A percentile compares a stretch with the other conserved stretches of the same genome.
These are phyloP conservation scores for Sericinus montela DNA, from an alignment of 2,888 invertebrate genomes.

Conservation along the genomic window DNA sequence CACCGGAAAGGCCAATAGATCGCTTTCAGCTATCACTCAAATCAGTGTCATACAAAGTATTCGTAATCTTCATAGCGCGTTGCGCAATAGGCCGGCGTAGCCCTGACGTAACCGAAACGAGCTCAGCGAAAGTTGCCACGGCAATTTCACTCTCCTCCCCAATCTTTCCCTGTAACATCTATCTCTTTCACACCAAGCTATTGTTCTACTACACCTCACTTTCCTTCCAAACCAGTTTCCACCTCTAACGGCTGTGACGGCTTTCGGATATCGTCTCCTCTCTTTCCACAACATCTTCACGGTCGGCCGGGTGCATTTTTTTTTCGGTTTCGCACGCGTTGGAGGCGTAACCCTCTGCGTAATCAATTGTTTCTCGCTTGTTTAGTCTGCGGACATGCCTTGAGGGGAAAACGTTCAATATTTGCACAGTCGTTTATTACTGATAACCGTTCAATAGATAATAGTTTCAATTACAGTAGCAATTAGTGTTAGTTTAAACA, in stretches of 20 bases:
- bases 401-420: conserved; percentile 22
- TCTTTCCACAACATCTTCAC: conserved; percentile 56
- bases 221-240: conserved; percentile 38
- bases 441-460: conserved; percentile 18
- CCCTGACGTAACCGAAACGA: conserved; percentile 70
- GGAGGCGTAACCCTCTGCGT: conserved; percentile 54
- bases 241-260: conserved; percentile 38
- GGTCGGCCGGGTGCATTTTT: conserved; percentile 54
- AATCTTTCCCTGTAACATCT: conserved; percentile 54
- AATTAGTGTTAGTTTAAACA: too few species aligned
- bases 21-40: conserved; percentile 64
- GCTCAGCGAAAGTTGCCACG: conserved; percentile 73
- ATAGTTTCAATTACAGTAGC: conserved; percentile 21
- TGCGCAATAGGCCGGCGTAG: conserved; percentile 55
- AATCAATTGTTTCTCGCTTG: conserved; percentile 57
- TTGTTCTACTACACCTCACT: conserved; percentile 33
- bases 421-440: conserved; percentile 18
- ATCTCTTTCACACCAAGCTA: conserved; percentile 40
- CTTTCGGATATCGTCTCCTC: conserved; percentile 41
- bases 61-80: conserved; percentile 62
- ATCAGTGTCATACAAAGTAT: conserved; percentile 65
- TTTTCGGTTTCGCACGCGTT: conserved; percentile 64
- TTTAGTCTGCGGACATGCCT: conserved; percentile 23
- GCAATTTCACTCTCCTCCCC: conserved; percentile 70
- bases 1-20: conserved; percentile 62